Evolutionary conservation across 2,888 invertebrate genomes (phyloP), one percentile per base, ranked within the genome.

Genomic region (Euphydryas editha): DNA sequence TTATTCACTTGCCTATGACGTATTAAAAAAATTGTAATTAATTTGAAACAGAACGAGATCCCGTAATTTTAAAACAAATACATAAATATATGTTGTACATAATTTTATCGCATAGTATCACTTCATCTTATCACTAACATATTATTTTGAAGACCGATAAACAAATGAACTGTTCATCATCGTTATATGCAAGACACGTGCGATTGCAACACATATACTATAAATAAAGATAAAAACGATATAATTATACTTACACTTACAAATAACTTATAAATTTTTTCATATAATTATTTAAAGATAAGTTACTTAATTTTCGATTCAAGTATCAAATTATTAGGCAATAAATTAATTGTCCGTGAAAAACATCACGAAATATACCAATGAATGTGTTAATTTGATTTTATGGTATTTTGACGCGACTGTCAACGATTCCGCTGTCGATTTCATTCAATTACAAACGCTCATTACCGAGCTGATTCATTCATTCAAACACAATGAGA

Each of bases 401-500:
- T 59, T 49, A 64, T 57, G 64, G 67, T 18, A 20, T 24, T 67
- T 59, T 57, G 55, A 51, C 59, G 54, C 49, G 15, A 57, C 49
- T 37, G 15, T 15, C 11, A 15, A 24, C n/a, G 20, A 56, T 64
- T 67, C 49, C 46, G 49, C 63, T 61, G 62, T 66, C 62, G 61
- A 67, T 47, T 59, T 59, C 55, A 30, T 37, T 51, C 46, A 55
- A 58, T 59, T 46, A 46, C 46, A 24, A 49, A 15, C 47, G 51
- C 57, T 39, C 21, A n/a, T 60, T 60, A 59, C 37, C 47, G 55
- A 15, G 49, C 13, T 51, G 37, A 57, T 60, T 57, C 67, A 68
- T 68, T 60, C 67, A 65, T 58, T 61, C n/a, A 15, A 62, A 42
- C 24, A 68, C 54, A 68, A 68, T 68, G 49, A 61, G 1, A 18